Evolutionary conservation across 2,797 vertebrate genomes (phyloP).

Genomic region (Rhadinocentrus ornatus): DNA sequence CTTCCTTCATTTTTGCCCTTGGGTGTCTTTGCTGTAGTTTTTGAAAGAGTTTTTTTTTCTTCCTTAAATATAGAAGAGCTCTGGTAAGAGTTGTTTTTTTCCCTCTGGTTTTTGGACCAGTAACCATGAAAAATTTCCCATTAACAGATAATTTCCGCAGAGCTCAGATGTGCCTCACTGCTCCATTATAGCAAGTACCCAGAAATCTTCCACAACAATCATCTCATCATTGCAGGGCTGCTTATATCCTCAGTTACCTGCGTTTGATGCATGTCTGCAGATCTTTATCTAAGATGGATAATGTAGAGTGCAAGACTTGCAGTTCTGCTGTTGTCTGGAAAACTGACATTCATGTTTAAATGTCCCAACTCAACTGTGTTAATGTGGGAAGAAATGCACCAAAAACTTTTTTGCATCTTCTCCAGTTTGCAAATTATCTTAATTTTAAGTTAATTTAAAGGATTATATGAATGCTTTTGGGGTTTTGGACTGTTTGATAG

Average conservation of each 20-base stretch:
- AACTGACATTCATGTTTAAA: not conserved
- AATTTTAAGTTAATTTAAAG: too few species aligned
- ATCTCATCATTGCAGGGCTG: conserved; percentile 15
- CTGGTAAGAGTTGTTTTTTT: conserved; percentile 3
- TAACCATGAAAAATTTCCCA: conserved; percentile 53
- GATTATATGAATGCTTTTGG: too few species aligned
- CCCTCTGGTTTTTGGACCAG: conserved; percentile 32
- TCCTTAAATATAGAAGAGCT: conserved; percentile 11
- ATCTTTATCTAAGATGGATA: not conserved
- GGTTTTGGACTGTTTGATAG: too few species aligned
- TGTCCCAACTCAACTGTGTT: not conserved
- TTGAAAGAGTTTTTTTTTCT: not conserved
- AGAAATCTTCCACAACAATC: conserved; percentile 48
- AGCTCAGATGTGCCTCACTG: conserved; percentile 48
- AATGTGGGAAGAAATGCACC: not conserved
- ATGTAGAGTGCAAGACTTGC: not conserved
- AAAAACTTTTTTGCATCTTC: too few species aligned
- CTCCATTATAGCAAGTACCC: conserved; percentile 44
- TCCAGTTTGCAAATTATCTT: too few species aligned
- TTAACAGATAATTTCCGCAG: conserved; percentile 49
- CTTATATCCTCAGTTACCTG: conserved; percentile 22
- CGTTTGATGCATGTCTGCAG: not conserved
- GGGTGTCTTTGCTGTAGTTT: conserved; percentile 2
- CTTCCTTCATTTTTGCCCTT: not conserved
- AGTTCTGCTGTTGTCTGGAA: not conserved